Percentiles rank a stretch among this genome's conserved stretches.
Evolutionary conservation across 2,888 invertebrate genomes (phyloP).

Genomic region (Drosophila robusta): DNA sequence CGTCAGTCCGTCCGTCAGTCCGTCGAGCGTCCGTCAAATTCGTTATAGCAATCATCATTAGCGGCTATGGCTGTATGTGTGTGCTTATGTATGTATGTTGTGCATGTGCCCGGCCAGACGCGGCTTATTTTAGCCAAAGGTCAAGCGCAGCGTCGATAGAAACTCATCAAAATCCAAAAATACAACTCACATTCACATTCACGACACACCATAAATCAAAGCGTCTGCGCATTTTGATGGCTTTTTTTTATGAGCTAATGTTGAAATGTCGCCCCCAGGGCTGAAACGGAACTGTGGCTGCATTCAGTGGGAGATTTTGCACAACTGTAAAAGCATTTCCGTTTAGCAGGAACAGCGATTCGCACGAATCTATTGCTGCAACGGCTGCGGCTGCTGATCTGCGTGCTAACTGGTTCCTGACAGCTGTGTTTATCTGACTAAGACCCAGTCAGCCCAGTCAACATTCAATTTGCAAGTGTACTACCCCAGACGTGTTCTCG

Average conservation of each 20-base stretch:
- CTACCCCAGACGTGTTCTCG: constrained; percentile 29
- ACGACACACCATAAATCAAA: constrained; percentile 54
- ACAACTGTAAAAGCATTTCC: constrained; percentile 67
- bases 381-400: constrained; percentile 11
- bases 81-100: constrained; percentile 12
- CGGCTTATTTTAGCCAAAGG: constrained; percentile 71
- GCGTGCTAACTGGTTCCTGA: constrained; percentile 44
- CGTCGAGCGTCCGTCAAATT: constrained; percentile 46
- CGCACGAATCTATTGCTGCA: constrained; percentile 34
- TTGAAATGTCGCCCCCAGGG: constrained; percentile 37
- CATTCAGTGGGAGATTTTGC: constrained; percentile 11
- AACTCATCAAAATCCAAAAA: constrained; percentile 61
- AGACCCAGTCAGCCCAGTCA: constrained; percentile 17
- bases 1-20: constrained; percentile 21
- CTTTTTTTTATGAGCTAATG: constrained; percentile 17
- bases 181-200: constrained; percentile 44
- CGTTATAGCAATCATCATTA: constrained; percentile 77
- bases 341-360: constrained; percentile 60
- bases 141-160: constrained; percentile 62
- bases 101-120: constrained; percentile 53
- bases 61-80: constrained; percentile 20
- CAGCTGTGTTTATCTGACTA: constrained; percentile 53
- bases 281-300: constrained; percentile 41
- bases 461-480: constrained; percentile 20
- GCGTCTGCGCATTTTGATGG: constrained; percentile 40